These are phyloP conservation scores for Psephotus haematonotus DNA, from an alignment of 2,113 vertebrate genomes.

Conservation along the genomic window DNA sequence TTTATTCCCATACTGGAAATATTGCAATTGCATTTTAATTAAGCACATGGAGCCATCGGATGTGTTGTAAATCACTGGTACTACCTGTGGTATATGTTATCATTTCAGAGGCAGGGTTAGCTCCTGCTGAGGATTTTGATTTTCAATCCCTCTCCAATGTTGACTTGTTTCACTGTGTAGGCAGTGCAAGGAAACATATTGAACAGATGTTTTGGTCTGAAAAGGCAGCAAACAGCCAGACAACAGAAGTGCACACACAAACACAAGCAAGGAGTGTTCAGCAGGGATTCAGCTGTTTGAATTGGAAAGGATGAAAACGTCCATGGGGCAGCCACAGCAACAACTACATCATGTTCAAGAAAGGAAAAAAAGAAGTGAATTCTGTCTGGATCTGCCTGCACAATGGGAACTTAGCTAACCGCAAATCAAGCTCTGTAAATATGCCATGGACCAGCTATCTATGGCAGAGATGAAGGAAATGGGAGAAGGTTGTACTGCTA, in stretches of 20 bases:
- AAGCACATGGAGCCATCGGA: background rate
- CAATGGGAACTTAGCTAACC: background rate
- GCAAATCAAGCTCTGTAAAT: background rate
- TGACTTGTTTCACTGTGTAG: background rate
- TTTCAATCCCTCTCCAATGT: constrained; percentile 24
- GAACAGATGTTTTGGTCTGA: constrained; percentile 18
- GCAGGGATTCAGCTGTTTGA: background rate
- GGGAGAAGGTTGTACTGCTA: background rate
- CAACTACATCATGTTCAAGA: background rate
- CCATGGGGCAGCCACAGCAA: background rate
- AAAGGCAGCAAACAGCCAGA: background rate
- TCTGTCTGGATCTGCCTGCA: background rate
- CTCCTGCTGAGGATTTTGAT: constrained; percentile 33
- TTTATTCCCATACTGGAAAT: background rate
- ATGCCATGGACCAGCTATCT: background rate
- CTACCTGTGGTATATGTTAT: background rate
- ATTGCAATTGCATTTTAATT: background rate
- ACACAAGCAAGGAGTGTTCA: background rate
- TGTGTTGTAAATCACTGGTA: background rate
- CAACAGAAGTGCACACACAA: background rate
- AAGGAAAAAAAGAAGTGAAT: background rate
- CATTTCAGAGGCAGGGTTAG: constrained; percentile 30
- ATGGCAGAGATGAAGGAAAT: background rate
- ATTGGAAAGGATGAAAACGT: background rate
- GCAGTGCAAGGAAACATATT: constrained; percentile 13